Evolutionary conservation across 2,888 invertebrate genomes (phyloP).

Genomic region (Thymelicus acteon): DNA sequence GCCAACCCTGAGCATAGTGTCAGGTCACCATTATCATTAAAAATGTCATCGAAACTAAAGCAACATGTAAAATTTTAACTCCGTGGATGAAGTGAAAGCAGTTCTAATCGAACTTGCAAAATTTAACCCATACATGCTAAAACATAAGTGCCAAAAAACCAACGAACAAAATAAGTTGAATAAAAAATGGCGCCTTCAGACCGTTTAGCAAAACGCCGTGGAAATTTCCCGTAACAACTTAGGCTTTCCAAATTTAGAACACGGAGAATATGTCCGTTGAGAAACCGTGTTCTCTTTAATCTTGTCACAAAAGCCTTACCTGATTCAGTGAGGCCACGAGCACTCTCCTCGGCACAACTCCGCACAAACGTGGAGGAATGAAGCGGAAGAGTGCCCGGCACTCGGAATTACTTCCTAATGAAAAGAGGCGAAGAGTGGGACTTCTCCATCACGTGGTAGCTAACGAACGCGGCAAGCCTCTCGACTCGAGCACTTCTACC

Average conservation of each 20-base stretch:
- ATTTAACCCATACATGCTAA: no score
- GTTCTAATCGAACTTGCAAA: no score
- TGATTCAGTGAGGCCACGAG: slow-evolving; percentile 78
- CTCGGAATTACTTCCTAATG: slow-evolving; percentile 85
- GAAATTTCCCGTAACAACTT: slow-evolving; percentile 45
- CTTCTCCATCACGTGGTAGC: slow-evolving; percentile 75
- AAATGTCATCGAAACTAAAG: no score
- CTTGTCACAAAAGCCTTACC: slow-evolving; percentile 83
- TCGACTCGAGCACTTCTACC: slow-evolving; percentile 62
- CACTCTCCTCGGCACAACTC: slow-evolving; percentile 68
- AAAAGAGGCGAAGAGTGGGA: slow-evolving; percentile 80
- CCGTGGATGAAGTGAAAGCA: no score
- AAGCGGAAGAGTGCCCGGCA: slow-evolving; percentile 80
- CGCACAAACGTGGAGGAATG: slow-evolving; percentile 78
- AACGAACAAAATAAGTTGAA: no score
- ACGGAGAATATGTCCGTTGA: slow-evolving; percentile 57
- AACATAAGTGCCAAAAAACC: no score
- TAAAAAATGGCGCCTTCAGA: not conserved
- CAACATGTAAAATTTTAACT: no score
- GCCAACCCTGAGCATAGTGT: no score
- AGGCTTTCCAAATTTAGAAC: slow-evolving; percentile 74
- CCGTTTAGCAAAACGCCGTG: slow-evolving; percentile 23
- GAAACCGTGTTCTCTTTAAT: slow-evolving; percentile 82
- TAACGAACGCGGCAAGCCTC: slow-evolving; percentile 79
- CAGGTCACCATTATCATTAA: no score